Evolutionary conservation across 2,888 invertebrate genomes (phyloP).

Genomic region (Ditylenchus weischeri): DNA sequence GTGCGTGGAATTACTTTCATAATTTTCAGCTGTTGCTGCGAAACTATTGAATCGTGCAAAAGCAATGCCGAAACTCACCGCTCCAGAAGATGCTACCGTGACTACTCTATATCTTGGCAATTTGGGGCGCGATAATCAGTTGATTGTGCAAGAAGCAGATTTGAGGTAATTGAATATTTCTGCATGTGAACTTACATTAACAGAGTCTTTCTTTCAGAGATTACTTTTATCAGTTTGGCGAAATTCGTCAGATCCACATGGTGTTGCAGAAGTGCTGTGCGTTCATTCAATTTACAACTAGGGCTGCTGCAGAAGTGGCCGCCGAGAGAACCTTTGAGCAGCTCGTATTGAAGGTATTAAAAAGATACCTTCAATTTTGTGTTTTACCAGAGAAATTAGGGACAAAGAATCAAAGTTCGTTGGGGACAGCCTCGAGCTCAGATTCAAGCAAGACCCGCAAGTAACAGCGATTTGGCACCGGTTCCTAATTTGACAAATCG

Average conservation of each 20-base stretch:
- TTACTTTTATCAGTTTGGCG: slow-evolving; percentile 97
- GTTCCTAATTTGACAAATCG: slow-evolving; percentile 49
- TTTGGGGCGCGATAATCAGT: slow-evolving; percentile 70
- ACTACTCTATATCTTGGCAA: slow-evolving; percentile 97
- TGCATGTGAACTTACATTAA: not conserved
- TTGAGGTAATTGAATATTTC: slow-evolving; percentile 61
- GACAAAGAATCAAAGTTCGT: slow-evolving; percentile 87
- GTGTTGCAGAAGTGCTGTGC: slow-evolving; percentile 87
- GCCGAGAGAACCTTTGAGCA: slow-evolving; percentile 94
- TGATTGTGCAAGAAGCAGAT: slow-evolving; percentile 79
- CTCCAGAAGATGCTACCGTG: slow-evolving; percentile 90
- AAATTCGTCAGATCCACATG: slow-evolving; percentile 86
- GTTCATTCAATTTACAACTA: slow-evolving; percentile 89
- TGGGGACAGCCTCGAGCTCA: slow-evolving; percentile 92
- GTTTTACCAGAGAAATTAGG: slow-evolving; percentile 57
- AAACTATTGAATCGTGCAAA: slow-evolving; percentile 84
- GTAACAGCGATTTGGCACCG: slow-evolving; percentile 39
- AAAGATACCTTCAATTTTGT: not conserved
- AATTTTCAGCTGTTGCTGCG: slow-evolving; percentile 71
- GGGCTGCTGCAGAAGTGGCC: slow-evolving; percentile 84
- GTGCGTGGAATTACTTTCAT: not conserved
- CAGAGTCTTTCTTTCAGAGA: slow-evolving; percentile 66
- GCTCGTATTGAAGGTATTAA: slow-evolving; percentile 72
- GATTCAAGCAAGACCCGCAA: slow-evolving; percentile 29
- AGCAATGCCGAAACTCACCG: slow-evolving; percentile 87